Evolutionary conservation across 2,888 invertebrate species (phyloP).

Genomic region (Ormyrus nitidulus): DNA sequence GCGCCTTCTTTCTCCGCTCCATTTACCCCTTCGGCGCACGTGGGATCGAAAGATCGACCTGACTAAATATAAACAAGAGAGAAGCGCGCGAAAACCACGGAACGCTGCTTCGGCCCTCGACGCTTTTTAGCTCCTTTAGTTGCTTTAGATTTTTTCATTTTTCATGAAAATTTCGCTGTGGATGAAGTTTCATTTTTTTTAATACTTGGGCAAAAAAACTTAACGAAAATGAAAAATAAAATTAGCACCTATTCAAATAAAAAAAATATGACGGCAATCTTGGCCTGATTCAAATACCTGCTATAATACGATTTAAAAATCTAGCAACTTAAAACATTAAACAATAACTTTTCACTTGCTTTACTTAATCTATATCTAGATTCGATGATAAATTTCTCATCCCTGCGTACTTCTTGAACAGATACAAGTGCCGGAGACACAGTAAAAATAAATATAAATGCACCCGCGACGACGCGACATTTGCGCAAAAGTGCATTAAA

Average conservation of each 20-base stretch:
- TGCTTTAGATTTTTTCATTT: too few relatives aligned
- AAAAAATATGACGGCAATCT: too few relatives aligned
- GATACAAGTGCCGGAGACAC: background rate
- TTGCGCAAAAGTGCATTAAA: constrained; percentile 16
- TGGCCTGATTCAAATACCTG: too few relatives aligned
- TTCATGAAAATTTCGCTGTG: too few relatives aligned
- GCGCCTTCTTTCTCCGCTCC: constrained; percentile 60
- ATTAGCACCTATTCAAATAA: too few relatives aligned
- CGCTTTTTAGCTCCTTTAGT: too few relatives aligned
- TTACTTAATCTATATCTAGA: constrained; percentile 20
- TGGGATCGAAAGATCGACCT: constrained; percentile 67
- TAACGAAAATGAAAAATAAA: too few relatives aligned
- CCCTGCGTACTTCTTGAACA: background rate
- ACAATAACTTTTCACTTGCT: too few relatives aligned
- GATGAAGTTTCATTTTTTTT: too few relatives aligned
- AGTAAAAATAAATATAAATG: constrained; percentile 36
- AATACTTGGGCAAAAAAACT: too few relatives aligned
- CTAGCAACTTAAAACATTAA: too few relatives aligned
- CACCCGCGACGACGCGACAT: constrained; percentile 5
- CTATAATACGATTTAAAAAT: too few relatives aligned
- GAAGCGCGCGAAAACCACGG: constrained; percentile 20
- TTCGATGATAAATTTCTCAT: background rate
- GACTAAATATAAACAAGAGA: constrained; percentile 68
- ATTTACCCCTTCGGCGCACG: constrained; percentile 56
- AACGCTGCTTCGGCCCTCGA: background rate